Evolutionary conservation across 2,113 vertebrate species (phyloP).

Genomic region (Macaca nemestrina): DNA sequence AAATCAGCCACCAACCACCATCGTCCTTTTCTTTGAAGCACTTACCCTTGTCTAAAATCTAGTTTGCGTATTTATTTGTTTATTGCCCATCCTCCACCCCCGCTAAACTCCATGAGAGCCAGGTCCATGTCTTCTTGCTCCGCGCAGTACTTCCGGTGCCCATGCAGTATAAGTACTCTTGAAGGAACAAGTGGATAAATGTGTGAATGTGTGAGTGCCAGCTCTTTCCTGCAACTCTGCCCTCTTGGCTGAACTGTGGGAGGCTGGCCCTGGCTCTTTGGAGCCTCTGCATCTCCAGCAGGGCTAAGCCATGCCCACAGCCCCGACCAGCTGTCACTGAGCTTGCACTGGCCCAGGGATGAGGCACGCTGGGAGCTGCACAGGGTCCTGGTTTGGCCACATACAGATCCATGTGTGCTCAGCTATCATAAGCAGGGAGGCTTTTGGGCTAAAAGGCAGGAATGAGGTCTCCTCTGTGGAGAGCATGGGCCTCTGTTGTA

Average conservation of each 20-base stretch:
- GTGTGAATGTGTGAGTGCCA: background rate
- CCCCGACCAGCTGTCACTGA: background rate
- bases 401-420: background rate
- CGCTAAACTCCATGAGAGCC: background rate
- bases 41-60: background rate
- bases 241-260: background rate
- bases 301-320: background rate
- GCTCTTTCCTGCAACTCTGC: background rate
- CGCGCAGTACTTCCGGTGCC: background rate
- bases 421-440: too few species aligned
- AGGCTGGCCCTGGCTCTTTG: background rate
- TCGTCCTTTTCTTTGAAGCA: background rate
- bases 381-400: background rate
- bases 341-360: background rate
- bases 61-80: background rate
- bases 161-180: background rate
- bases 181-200: background rate
- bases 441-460: background rate
- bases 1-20: too few species aligned
- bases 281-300: background rate
- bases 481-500: background rate
- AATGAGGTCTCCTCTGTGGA: background rate
- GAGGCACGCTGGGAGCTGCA: background rate
- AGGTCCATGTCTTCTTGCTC: background rate
- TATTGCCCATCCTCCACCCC: background rate